These are phyloP conservation scores for Laticauda laticaudata DNA, from an alignment of 2,113 vertebrate species.

Conservation along the genomic window DNA sequence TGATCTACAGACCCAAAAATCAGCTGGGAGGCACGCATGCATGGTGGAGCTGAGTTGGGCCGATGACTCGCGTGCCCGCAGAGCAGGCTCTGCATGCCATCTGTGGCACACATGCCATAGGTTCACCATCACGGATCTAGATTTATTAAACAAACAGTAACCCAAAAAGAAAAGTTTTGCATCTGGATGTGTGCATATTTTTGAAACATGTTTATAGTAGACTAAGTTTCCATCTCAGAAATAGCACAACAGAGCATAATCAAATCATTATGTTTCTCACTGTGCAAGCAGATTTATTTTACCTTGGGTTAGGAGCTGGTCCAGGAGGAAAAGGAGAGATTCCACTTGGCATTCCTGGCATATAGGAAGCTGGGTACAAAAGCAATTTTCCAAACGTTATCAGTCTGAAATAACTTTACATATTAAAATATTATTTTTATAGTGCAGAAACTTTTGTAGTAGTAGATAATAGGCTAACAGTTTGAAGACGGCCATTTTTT, in stretches of 20 bases:
- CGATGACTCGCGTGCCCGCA: no score
- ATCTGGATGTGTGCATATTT: not conserved
- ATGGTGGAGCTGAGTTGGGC: no score
- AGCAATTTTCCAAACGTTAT: constrained; percentile 52
- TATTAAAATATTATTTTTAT: not conserved
- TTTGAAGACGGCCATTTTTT: not conserved
- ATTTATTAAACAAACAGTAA: not conserved
- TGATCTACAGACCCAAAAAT: no score
- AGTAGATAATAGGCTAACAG: not conserved
- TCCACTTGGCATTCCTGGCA: constrained; percentile 86
- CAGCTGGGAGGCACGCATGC: no score
- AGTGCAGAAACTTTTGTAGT: not conserved
- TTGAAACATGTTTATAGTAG: not conserved
- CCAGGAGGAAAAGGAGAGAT: constrained; percentile 84
- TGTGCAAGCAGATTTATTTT: constrained; percentile 29
- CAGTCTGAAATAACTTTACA: not conserved
- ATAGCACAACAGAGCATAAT: not conserved
- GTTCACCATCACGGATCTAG: not conserved
- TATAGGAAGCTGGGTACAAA: constrained; percentile 86
- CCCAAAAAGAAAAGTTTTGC: not conserved
- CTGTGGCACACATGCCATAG: no score
- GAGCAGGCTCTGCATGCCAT: no score
- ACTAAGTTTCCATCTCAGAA: constrained; percentile 13
- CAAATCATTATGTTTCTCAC: not conserved
- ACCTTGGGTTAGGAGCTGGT: constrained; percentile 87